Conservation (phyloP, 2,797 vertebrate genomes). For the Heliangelus exortis region DNA sequence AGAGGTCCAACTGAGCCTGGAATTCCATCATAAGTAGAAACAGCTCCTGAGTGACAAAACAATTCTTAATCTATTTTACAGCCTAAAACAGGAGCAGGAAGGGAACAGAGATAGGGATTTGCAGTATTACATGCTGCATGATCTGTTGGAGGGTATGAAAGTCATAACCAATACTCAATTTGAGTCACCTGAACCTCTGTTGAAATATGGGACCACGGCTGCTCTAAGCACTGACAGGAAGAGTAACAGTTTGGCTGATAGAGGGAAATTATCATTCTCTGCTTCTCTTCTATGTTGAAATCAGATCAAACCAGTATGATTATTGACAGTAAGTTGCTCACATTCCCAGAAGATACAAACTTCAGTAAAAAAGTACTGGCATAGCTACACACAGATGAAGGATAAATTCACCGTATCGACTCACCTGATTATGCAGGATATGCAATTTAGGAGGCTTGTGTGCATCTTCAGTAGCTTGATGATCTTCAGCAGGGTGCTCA, state of each 20-base stretch:
- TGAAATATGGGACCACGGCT: not conserved
- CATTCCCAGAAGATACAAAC: not conserved
- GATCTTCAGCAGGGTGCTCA: not conserved
- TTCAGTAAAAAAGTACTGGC: not conserved
- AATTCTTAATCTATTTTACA: not conserved
- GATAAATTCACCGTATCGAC: not conserved
- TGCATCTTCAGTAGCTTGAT: not conserved
- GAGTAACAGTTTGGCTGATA: not conserved
- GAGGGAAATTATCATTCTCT: not conserved
- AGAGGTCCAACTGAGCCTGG: not conserved
- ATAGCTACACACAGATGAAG: slow-evolving; percentile 7
- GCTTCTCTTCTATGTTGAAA: not conserved
- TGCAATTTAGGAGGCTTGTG: not conserved
- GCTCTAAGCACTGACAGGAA: not conserved
- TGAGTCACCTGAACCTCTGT: not conserved
- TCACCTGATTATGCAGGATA: slow-evolving; percentile 33
- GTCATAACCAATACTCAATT: not conserved
- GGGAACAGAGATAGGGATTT: not conserved
- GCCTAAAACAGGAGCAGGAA: not conserved
- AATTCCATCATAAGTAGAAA: not conserved
- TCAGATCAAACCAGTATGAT: not conserved
- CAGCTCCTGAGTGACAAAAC: not conserved
- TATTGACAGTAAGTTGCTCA: not conserved
- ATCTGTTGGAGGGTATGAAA: not conserved
- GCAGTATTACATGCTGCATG: not conserved